Conservation (phyloP, 2,113 vertebrate species). For the Lepidothrix coronata region DNA sequence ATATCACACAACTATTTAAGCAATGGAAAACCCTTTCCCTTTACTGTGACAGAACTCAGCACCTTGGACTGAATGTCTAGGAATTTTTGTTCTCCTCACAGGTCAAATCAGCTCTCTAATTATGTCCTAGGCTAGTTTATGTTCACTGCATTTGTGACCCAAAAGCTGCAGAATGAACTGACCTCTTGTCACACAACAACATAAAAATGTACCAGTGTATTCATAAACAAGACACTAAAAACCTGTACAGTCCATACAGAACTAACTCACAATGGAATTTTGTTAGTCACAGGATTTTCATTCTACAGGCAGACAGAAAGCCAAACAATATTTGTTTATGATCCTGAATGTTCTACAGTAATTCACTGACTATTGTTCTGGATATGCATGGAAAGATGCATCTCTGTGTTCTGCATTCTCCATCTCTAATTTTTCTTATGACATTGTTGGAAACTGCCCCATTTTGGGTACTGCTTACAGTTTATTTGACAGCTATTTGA, state of each 20-base stretch:
- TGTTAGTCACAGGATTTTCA: neutral
- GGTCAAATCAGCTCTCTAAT: neutral
- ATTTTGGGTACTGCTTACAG: neutral
- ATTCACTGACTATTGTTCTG: neutral
- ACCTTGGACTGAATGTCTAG: neutral
- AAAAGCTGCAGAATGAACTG: neutral
- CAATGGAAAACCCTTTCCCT: neutral
- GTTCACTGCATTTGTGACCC: neutral
- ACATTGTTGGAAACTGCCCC: neutral
- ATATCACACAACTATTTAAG: neutral
- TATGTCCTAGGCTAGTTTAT: neutral
- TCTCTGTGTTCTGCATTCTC: neutral
- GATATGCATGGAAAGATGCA: neutral
- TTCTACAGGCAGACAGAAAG: neutral
- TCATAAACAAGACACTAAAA: neutral
- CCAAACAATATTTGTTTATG: neutral
- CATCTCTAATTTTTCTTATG: neutral
- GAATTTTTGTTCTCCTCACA: neutral
- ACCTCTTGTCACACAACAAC: neutral
- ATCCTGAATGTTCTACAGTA: neutral
- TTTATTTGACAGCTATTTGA: neutral
- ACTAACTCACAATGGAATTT: neutral
- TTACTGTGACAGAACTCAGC: neutral
- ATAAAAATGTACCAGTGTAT: neutral
- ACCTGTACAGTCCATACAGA: neutral